A percentile compares a stretch with the other conserved stretches of the same genome.
Evolutionary conservation across 2,797 vertebrate genomes (phyloP).

Genomic region (Coccyzus lansbergi): DNA sequence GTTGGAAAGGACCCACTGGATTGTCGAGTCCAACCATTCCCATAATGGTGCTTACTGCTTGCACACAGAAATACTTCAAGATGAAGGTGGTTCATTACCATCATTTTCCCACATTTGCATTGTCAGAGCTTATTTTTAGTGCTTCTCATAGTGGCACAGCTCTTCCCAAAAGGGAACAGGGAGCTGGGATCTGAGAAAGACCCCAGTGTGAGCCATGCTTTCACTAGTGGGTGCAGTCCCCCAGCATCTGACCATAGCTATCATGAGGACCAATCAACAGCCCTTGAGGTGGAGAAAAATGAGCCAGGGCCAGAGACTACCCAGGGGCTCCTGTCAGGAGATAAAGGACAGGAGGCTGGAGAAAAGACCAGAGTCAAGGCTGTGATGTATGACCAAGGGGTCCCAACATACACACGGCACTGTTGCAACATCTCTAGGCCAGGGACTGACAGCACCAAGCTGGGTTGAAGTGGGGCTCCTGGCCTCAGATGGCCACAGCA

Average conservation of each 20-base stretch:
- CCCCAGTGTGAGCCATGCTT: fast-evolving
- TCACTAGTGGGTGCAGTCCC: fast-evolving
- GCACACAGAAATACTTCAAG: neutral
- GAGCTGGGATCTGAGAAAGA: neutral
- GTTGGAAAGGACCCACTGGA: too few relatives aligned
- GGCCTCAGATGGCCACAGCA: neutral
- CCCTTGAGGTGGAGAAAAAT: fast-evolving
- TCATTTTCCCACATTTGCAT: neutral
- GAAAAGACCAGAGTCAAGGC: neutral
- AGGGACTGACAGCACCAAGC: fast-evolving
- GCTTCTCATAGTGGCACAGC: neutral
- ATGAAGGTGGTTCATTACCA: neutral
- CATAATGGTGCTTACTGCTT: neutral
- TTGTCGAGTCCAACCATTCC: too few relatives aligned
- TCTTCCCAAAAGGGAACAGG: neutral
- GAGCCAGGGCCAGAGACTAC: neutral
- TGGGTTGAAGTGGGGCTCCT: neutral
- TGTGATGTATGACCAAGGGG: fast-evolving
- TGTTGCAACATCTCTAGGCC: too few relatives aligned
- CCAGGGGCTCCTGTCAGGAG: neutral
- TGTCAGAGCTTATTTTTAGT: neutral
- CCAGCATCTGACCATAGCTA: neutral
- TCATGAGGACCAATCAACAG: neutral
- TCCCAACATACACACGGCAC: neutral
- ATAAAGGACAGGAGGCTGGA: neutral